phyloP scores from a whole-genome alignment of 2,113 vertebrate genomes.

The Synchiropus splendidus region DNA sequence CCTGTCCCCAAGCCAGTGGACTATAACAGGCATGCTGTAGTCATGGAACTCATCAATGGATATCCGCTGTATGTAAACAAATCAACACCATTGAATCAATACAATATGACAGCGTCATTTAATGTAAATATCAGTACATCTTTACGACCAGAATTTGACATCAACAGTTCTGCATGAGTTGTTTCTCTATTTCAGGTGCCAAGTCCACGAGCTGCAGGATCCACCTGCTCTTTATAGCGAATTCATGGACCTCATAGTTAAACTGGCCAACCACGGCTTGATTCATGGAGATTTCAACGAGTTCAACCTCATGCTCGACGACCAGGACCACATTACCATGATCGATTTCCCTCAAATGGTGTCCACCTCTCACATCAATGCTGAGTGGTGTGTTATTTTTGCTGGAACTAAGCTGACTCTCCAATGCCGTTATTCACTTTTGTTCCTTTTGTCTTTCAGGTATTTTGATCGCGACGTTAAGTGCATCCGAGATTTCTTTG shows the following conservation, averaged over 20 bases:
- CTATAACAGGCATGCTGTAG: slow-evolving; percentile 89
- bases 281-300: slow-evolving; percentile 98
- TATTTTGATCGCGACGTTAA: slow-evolving; percentile 97
- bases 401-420: background rate
- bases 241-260: slow-evolving; percentile 93
- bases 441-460: slow-evolving; percentile 54
- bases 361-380: slow-evolving; percentile 89
- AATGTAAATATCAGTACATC: too few relatives aligned
- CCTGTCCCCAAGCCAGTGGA: slow-evolving; percentile 93
- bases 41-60: slow-evolving; percentile 94
- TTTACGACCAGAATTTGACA: too few relatives aligned
- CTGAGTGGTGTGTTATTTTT: slow-evolving; percentile 77
- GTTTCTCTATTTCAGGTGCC: slow-evolving; percentile 69
- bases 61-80: slow-evolving; percentile 83
- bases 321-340: slow-evolving; percentile 84
- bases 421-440: background rate
- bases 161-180: too few relatives aligned
- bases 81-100: too few relatives aligned
- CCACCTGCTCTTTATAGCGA: slow-evolving; percentile 81
- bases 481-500: slow-evolving; percentile 88
- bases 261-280: slow-evolving; percentile 86
- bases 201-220: slow-evolving; percentile 81
- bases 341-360: slow-evolving; percentile 99
- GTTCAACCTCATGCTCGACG: slow-evolving; percentile 91
- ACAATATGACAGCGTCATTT: too few relatives aligned